phyloP scores from a whole-genome alignment of 2,113 vertebrate genomes.

The Lamprotornis superbus region DNA sequence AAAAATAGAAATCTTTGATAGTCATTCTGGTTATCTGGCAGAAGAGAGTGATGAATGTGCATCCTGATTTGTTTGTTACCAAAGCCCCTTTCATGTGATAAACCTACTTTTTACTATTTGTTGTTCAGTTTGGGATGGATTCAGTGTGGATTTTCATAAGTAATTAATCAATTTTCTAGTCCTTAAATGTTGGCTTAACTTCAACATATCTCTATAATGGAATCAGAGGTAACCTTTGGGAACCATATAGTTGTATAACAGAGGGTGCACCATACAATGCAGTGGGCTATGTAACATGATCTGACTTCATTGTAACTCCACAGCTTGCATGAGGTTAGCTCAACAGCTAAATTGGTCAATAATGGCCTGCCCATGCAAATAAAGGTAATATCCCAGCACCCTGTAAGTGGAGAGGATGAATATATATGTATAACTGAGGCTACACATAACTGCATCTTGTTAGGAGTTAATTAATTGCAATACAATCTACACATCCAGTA shows the following conservation, averaged over 20 bases:
- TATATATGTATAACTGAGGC: not conserved
- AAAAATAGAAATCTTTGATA: not conserved
- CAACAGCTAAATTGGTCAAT: slow-evolving; percentile 45
- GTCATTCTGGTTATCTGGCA: not conserved
- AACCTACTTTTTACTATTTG: not conserved
- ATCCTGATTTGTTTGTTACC: not conserved
- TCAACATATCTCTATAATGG: not conserved
- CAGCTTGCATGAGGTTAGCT: slow-evolving; percentile 35
- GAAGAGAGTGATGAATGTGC: not conserved
- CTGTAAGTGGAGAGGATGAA: not conserved
- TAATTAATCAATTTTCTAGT: not conserved
- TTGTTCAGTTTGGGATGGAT: not conserved
- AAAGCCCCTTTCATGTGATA: not conserved
- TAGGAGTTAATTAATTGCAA: not conserved
- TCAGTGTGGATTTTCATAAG: not conserved
- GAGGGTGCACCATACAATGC: not conserved
- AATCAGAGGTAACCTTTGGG: slow-evolving; percentile 17
- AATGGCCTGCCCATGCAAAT: slow-evolving; percentile 17
- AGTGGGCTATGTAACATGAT: slow-evolving; percentile 24
- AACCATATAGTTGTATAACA: not conserved
- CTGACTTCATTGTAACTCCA: not conserved
- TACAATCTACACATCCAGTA: not conserved
- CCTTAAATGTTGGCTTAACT: not conserved
- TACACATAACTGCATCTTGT: not conserved
- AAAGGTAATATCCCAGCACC: not conserved